Percentiles rank a stretch among this genome's conserved stretches.
phyloP scores from a whole-genome alignment of 2,888 invertebrate species.

The Ommatoiulus sabulosus region DNA sequence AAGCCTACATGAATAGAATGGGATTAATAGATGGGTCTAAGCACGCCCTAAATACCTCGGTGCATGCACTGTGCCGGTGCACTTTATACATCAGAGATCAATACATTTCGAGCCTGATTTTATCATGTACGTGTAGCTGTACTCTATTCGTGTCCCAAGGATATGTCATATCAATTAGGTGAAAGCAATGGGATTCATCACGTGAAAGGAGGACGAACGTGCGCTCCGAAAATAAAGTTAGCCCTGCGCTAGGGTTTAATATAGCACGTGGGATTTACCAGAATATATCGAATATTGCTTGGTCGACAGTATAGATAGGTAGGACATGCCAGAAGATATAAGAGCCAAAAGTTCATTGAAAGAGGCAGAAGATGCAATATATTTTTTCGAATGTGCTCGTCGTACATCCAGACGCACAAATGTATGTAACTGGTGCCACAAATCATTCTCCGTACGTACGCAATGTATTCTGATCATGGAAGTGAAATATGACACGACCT shows the following conservation, averaged over 20 bases:
- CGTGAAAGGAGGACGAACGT: background rate
- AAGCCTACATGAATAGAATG: slow-evolving; percentile 61
- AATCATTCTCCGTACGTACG: no score
- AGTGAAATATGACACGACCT: no score
- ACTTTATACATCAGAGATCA: background rate
- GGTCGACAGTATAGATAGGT: background rate
- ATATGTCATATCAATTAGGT: slow-evolving; percentile 38
- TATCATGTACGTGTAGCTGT: background rate
- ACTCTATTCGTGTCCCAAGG: background rate
- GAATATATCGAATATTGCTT: background rate
- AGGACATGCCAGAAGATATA: background rate
- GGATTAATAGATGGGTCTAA: slow-evolving; percentile 14
- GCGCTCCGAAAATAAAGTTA: background rate
- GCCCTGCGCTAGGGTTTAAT: background rate
- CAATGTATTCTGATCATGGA: no score
- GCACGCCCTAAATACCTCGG: background rate
- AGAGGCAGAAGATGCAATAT: background rate
- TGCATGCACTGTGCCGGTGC: background rate
- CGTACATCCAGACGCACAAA: background rate
- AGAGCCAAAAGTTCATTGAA: background rate
- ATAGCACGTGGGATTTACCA: background rate
- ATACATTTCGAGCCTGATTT: background rate
- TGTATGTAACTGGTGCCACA: background rate
- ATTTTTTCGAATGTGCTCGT: no score
- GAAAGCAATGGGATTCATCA: slow-evolving; percentile 17